Percentiles rank a stretch among this genome's conserved stretches.
Evolutionary conservation across 2,797 vertebrate species (phyloP).

Genomic region (Tapirus indicus): DNA sequence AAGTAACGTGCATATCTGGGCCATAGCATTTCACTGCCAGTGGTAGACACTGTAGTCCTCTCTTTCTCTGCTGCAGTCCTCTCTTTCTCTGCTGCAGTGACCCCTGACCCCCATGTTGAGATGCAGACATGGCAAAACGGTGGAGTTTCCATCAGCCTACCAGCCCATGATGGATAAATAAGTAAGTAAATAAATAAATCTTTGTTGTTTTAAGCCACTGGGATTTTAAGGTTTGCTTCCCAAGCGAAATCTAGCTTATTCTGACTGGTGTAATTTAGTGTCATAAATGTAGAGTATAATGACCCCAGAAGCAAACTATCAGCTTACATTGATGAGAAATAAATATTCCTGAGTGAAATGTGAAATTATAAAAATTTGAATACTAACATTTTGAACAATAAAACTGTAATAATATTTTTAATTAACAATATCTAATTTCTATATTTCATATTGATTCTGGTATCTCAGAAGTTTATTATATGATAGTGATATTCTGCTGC

Average conservation of each 20-base stretch:
- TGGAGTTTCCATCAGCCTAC: background rate
- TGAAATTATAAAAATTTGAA: conserved; percentile 44
- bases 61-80: background rate
- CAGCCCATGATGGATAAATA: background rate
- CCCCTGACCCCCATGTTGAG: background rate
- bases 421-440: conserved; percentile 34
- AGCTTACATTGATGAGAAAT: conserved; percentile 43
- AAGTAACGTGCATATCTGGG: background rate
- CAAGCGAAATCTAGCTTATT: conserved; percentile 37
- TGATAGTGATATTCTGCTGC: conserved; percentile 20
- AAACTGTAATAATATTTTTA: background rate
- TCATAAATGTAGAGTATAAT: conserved; percentile 50
- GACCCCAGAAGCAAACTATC: conserved; percentile 50
- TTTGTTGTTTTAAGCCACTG: conserved; percentile 17
- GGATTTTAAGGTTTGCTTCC: conserved; percentile 35
- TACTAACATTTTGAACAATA: conserved; percentile 41
- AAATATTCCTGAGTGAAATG: background rate
- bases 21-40: background rate
- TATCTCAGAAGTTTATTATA: conserved; percentile 15
- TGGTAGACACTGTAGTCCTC: background rate
- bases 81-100: background rate
- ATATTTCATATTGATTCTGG: conserved; percentile 1
- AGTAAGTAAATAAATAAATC: background rate
- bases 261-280: background rate
- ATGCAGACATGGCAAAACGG: conserved; percentile 18